A percentile compares a stretch with the other conserved stretches of the same genome.
These are phyloP conservation scores for Boloria selene DNA, from an alignment of 2,888 invertebrate genomes.

Conservation along the genomic window DNA sequence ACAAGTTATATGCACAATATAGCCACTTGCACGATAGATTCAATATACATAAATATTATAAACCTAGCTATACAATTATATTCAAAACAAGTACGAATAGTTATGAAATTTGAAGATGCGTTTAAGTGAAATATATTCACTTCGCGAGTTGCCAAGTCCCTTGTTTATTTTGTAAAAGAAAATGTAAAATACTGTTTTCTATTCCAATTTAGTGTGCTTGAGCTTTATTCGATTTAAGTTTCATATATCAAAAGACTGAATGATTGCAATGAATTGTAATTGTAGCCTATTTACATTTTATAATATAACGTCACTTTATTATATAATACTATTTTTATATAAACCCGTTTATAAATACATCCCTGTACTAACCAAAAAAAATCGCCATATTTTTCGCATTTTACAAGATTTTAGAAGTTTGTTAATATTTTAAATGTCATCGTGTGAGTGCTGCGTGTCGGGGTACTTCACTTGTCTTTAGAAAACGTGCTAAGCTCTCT, in stretches of 20 bases:
- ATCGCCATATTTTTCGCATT: too few species aligned
- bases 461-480: too few species aligned
- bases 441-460: too few species aligned
- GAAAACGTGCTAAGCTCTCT: too few species aligned
- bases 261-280: background rate
- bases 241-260: background rate
- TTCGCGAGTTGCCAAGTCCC: conserved; percentile 14
- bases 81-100: conserved; percentile 12
- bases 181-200: conserved; percentile 10
- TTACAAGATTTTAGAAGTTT: too few species aligned
- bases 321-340: too few species aligned
- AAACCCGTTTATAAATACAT: too few species aligned
- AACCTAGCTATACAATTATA: conserved; percentile 9
- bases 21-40: conserved; percentile 7
- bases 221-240: conserved; percentile 1
- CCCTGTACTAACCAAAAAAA: too few species aligned
- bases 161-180: conserved; percentile 7
- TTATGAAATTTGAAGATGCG: conserved; percentile 20
- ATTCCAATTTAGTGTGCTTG: background rate
- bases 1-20: conserved; percentile 48
- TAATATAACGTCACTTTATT: too few species aligned
- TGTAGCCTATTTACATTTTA: background rate
- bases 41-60: conserved; percentile 8
- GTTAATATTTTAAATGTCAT: too few species aligned
- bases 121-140: conserved; percentile 16